A percentile compares a stretch with the other conserved stretches of the same genome.
phyloP scores from a whole-genome alignment of 2,113 vertebrate species.

The Chaetorhynchus papuensis region DNA sequence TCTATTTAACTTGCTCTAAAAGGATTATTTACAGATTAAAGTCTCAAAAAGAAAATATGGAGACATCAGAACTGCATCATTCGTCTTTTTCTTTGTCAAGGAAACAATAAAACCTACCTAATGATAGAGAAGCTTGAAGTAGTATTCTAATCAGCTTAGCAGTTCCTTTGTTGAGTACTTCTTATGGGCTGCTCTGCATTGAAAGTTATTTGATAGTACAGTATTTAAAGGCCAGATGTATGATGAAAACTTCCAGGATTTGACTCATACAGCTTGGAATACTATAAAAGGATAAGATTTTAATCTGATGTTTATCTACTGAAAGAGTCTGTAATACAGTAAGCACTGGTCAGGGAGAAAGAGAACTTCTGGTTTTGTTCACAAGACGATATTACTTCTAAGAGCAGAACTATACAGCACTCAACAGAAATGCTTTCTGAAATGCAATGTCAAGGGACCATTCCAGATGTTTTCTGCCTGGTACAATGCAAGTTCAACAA shows the following conservation, averaged over 20 bases:
- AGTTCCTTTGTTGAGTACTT: not conserved
- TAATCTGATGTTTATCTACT: not conserved
- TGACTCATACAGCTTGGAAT: not conserved
- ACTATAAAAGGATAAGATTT: not conserved
- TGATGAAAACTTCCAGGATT: not conserved
- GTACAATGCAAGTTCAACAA: not conserved
- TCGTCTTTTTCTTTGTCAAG: not conserved
- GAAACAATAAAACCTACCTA: not conserved
- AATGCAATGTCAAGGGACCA: not conserved
- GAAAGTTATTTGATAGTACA: not conserved
- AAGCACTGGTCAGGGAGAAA: not conserved
- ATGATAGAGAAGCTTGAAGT: not conserved
- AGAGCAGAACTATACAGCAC: not conserved
- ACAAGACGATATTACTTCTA: not conserved
- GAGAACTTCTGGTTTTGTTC: not conserved
- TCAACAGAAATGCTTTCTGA: not conserved
- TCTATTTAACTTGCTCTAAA: not conserved
- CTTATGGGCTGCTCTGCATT: not conserved
- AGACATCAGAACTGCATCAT: not conserved
- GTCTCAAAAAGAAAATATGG: not conserved
- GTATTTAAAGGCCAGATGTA: not conserved
- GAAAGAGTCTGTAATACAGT: not conserved
- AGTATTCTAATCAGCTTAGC: not conserved
- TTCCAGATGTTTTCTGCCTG: not conserved
- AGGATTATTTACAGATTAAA: not conserved